Conservation (phyloP, 92 coral and sea anemone species). For the Parazoanthus swiftii region DNA sequence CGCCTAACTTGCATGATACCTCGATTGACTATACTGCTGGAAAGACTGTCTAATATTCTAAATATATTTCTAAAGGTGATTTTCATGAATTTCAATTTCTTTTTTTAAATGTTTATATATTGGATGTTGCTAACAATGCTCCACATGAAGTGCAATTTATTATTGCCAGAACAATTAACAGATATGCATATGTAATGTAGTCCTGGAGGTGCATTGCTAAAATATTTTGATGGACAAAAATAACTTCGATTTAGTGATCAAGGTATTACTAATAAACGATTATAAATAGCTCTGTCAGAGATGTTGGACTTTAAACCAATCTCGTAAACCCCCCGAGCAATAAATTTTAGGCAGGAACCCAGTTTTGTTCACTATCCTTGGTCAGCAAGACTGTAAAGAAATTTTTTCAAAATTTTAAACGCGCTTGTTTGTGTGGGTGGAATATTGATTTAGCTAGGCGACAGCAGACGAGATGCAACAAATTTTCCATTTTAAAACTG, state of each 20-base stretch:
- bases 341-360: neutral
- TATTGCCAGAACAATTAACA: neutral
- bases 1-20: no score
- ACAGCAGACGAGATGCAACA: neutral
- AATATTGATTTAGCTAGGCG: neutral
- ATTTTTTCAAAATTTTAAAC: neutral
- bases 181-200: neutral
- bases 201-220: neutral
- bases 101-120: no score
- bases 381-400: neutral
- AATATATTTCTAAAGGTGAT: no score
- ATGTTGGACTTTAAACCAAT: neutral
- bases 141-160: neutral
- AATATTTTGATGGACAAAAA: neutral
- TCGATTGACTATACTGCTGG: no score
- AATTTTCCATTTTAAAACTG: neutral
- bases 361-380: neutral
- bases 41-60: no score
- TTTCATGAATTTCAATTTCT: neutral
- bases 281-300: neutral
- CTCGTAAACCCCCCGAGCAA: neutral
- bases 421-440: slow-evolving; percentile 12
- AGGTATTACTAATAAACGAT: neutral
- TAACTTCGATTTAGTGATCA: neutral
- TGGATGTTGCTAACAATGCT: neutral